Evolutionary conservation across 1,140 invertebrate species (phyloP).

Genomic region (Drosophila ogumai): DNA sequence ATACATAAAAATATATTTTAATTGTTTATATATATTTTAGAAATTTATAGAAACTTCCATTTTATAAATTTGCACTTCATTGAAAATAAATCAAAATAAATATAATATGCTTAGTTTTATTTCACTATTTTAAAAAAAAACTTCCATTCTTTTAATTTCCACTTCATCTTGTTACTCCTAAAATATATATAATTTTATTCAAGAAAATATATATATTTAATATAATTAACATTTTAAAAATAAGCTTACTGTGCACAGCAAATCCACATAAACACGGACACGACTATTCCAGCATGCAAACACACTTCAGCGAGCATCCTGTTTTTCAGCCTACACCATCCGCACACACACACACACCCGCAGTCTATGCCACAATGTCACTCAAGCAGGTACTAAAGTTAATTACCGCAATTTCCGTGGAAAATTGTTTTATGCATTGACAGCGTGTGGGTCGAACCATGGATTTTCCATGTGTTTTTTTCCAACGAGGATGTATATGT

Average conservation of each 20-base stretch:
- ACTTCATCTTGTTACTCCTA: neutral
- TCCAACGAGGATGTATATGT: neutral
- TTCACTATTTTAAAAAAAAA: neutral
- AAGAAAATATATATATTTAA: neutral
- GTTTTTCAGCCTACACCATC: slow-evolving; percentile 30
- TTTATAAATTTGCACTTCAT: neutral
- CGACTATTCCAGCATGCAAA: slow-evolving; percentile 19
- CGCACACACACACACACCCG: slow-evolving; percentile 14
- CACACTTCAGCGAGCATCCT: slow-evolving; percentile 31
- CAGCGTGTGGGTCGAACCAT: slow-evolving; percentile 57
- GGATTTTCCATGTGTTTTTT: slow-evolving; percentile 15
- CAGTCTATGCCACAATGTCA: slow-evolving; percentile 61
- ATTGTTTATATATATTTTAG: no score
- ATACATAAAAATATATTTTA: no score
- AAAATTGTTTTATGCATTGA: slow-evolving; percentile 82
- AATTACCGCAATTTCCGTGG: slow-evolving; percentile 81
- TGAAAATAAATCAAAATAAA: no score
- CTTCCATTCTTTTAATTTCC: neutral
- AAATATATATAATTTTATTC: neutral
- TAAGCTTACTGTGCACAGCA: neutral
- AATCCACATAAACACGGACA: slow-evolving; percentile 11
- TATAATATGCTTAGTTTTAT: neutral
- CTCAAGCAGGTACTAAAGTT: slow-evolving; percentile 83
- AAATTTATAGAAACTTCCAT: neutral
- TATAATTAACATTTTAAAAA: neutral